Evolutionary conservation across 1,140 invertebrate genomes (phyloP).

Genomic region (Platorchestia sp.): DNA sequence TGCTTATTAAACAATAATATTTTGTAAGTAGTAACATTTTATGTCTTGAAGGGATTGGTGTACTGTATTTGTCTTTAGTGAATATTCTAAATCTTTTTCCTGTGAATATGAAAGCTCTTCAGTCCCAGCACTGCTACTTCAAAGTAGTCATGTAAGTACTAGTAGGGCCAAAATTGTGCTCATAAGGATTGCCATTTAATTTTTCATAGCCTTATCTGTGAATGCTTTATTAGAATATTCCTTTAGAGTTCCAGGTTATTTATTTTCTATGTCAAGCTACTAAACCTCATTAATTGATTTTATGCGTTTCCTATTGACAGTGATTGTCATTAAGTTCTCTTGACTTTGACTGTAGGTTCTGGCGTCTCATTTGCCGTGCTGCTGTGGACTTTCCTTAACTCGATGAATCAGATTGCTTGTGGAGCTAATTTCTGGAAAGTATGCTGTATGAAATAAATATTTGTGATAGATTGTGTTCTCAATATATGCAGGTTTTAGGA

Average conservation of each 20-base stretch:
- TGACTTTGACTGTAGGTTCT: too few relatives aligned
- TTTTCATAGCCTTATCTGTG: background rate
- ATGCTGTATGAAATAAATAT: too few relatives aligned
- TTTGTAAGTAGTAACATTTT: background rate
- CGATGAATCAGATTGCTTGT: too few relatives aligned
- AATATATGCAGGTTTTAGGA: too few relatives aligned
- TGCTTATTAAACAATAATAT: background rate
- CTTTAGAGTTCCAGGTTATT: background rate
- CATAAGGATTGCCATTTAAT: background rate
- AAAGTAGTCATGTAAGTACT: background rate
- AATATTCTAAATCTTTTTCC: background rate
- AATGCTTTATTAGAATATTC: background rate
- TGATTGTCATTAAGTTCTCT: background rate
- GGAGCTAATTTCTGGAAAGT: too few relatives aligned
- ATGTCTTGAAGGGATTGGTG: background rate
- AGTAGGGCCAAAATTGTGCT: background rate
- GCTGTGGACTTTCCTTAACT: too few relatives aligned
- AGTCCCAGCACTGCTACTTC: constrained; percentile 1
- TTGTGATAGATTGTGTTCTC: too few relatives aligned
- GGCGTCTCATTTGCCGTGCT: too few relatives aligned
- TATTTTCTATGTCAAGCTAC: background rate
- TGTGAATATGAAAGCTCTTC: background rate
- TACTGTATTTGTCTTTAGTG: background rate
- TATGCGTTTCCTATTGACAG: background rate
- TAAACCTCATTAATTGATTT: background rate